Percentiles rank a stretch among this genome's conserved stretches.
phyloP scores from a whole-genome alignment of 2,888 invertebrate genomes.

The Leptothorax acervorum region DNA sequence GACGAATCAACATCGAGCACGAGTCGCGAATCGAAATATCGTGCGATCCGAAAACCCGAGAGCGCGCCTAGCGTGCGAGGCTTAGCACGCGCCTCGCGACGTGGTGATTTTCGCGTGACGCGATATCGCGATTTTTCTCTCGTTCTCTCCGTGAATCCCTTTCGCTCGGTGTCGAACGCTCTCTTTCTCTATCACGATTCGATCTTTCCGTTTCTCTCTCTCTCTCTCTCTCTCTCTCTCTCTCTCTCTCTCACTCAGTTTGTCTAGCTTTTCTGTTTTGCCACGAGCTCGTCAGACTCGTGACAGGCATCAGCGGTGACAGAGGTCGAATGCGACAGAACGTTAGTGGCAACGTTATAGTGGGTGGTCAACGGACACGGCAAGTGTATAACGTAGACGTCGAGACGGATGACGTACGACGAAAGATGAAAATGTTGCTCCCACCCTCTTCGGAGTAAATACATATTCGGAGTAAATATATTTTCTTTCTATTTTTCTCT shows the following conservation, averaged over 20 bases:
- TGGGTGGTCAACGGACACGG: constrained; percentile 31
- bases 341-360: constrained; percentile 17
- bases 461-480: not conserved
- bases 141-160: constrained; percentile 26
- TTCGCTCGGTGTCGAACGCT: not conserved
- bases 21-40: constrained; percentile 4
- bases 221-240: too few species aligned
- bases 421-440: constrained; percentile 31
- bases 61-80: not conserved
- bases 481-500: not conserved
- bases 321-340: constrained; percentile 26
- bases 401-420: constrained; percentile 24
- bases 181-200: constrained; percentile 3
- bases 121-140: constrained; percentile 7
- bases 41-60: not conserved
- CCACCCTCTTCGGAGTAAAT: constrained; percentile 27
- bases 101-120: constrained; percentile 25
- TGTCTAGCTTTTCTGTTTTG: not conserved
- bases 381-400: constrained; percentile 31
- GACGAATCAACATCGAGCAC: not conserved
- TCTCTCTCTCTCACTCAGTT: not conserved
- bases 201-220: not conserved
- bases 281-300: constrained; percentile 26
- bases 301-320: constrained; percentile 28
- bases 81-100: constrained; percentile 12